Percentiles rank a stretch among this genome's conserved stretches.
These are phyloP conservation scores for Anisognathus igniventris DNA, from an alignment of 2,797 vertebrate species.

Conservation along the genomic window DNA sequence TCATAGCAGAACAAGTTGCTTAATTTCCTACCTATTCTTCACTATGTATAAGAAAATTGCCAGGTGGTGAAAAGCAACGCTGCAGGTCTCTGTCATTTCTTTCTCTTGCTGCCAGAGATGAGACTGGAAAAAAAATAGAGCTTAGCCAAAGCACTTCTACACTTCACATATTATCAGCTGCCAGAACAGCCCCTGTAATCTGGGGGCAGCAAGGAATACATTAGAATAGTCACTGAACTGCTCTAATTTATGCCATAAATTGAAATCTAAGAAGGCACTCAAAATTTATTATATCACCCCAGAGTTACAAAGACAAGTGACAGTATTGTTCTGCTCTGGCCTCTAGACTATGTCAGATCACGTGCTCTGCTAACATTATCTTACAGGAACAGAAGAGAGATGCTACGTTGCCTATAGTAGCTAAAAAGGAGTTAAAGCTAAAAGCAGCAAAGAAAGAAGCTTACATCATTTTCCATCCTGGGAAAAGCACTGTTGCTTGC, in stretches of 20 bases:
- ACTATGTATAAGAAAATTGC: not conserved
- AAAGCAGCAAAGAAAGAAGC: not conserved
- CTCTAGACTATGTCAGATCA: not conserved
- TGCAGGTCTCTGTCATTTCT: not conserved
- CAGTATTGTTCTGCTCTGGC: not conserved
- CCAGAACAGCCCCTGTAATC: not conserved
- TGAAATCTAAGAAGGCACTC: constrained; percentile 2
- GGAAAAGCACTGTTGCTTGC: not conserved
- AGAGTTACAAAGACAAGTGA: not conserved
- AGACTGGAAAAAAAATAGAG: not conserved
- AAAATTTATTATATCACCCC: not conserved
- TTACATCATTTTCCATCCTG: not conserved
- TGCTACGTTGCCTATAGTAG: not conserved
- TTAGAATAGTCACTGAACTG: not conserved
- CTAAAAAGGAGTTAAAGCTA: not conserved
- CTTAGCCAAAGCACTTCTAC: not conserved
- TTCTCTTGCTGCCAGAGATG: not conserved
- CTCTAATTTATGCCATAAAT: constrained; percentile 24
- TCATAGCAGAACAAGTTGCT: not conserved
- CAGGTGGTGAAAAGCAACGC: not conserved
- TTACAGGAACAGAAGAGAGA: not conserved
- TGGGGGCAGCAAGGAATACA: not conserved
- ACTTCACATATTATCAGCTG: not conserved
- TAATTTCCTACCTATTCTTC: not conserved
- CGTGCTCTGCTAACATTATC: not conserved